Percentiles rank a stretch among this genome's conserved stretches.
These are phyloP conservation scores for Desmophyllum pertusum DNA, from an alignment of 92 coral and sea anemone species.

Conservation along the genomic window DNA sequence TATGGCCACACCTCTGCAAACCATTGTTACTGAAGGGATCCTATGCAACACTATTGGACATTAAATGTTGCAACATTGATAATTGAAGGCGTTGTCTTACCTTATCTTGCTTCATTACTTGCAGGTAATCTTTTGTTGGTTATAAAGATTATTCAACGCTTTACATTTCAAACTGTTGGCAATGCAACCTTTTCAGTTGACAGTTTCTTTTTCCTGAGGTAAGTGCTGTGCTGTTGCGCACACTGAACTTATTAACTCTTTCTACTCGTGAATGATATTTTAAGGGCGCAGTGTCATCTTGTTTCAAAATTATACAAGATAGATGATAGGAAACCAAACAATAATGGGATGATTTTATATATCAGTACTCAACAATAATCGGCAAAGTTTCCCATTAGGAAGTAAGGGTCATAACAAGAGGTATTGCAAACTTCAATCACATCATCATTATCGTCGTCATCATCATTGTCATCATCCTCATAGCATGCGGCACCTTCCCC, in stretches of 20 bases:
- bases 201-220: constrained; percentile 96
- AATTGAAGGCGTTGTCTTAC: not conserved
- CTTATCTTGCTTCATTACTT: not conserved
- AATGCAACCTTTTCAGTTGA: constrained; percentile 89
- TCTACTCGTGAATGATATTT: not conserved
- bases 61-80: no score
- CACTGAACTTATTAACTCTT: not conserved
- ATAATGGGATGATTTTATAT: not conserved
- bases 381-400: not conserved
- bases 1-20: no score
- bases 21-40: no score
- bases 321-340: not conserved
- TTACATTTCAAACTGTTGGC: constrained; percentile 69
- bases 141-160: constrained; percentile 36
- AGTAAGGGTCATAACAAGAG: no score
- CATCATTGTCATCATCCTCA: no score
- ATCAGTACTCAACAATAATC: not conserved
- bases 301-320: no score
- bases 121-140: constrained; percentile 12
- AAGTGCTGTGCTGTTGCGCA: not conserved
- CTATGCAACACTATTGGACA: no score
- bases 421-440: no score
- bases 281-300: not conserved
- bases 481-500: no score
- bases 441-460: no score